These are phyloP conservation scores for Rapana venosa DNA, from an alignment of 2,888 invertebrate species.

Conservation along the genomic window DNA sequence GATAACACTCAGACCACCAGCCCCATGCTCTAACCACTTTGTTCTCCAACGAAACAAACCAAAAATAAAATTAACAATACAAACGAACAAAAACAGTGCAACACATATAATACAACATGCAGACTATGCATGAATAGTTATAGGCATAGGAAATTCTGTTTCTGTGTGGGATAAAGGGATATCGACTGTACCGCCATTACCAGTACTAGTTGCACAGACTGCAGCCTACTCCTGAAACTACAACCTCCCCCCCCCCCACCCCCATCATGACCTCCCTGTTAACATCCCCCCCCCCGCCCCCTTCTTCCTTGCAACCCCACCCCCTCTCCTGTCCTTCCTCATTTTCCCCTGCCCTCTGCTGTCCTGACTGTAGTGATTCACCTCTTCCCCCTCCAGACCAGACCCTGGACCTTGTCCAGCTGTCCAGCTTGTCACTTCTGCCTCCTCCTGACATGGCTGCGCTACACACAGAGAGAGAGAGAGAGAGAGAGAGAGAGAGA, in stretches of 20 bases:
- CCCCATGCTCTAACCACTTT: too few relatives aligned
- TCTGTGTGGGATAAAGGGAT: too few relatives aligned
- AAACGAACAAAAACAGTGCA: too few relatives aligned
- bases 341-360: neutral
- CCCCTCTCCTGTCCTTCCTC: neutral
- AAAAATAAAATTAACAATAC: too few relatives aligned
- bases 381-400: neutral
- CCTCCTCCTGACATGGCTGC: neutral
- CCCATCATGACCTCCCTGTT: neutral
- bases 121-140: too few relatives aligned
- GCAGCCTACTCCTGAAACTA: too few relatives aligned
- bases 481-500: slow-evolving; percentile 13
- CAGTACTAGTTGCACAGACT: too few relatives aligned
- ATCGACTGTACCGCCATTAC: too few relatives aligned
- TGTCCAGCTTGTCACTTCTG: neutral
- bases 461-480: neutral
- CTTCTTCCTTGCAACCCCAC: neutral
- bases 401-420: neutral
- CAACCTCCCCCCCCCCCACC: neutral
- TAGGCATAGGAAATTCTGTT: too few relatives aligned
- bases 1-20: too few relatives aligned
- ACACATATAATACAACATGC: too few relatives aligned
- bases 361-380: neutral
- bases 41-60: too few relatives aligned
- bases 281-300: neutral